Evolutionary conservation across 2,888 invertebrate species (phyloP).

Genomic region (Dorcus parallelipipedus): DNA sequence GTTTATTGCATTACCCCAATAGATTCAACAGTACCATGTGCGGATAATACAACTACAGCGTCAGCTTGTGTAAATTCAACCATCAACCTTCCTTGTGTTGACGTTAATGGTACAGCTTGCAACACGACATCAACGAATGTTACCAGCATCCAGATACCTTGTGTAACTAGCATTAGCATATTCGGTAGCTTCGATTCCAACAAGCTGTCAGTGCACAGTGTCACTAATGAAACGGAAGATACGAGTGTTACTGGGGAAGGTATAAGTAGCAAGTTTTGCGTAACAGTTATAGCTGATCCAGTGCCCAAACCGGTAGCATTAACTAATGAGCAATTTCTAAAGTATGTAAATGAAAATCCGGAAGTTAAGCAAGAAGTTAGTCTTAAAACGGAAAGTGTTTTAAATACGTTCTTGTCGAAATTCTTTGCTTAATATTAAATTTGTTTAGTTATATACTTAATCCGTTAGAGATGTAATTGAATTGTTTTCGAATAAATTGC

Average conservation of each 20-base stretch:
- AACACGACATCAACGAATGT: conserved; percentile 27
- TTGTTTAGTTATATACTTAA: neutral
- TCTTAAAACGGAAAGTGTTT: conserved; percentile 3
- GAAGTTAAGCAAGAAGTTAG: conserved; percentile 7
- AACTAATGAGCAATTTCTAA: conserved; percentile 8
- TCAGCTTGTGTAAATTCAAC: conserved; percentile 37
- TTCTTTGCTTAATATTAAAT: neutral
- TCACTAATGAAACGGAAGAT: neutral
- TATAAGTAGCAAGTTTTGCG: conserved; percentile 21
- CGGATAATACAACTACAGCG: conserved; percentile 25
- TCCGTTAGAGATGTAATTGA: neutral
- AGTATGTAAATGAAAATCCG: conserved; percentile 11
- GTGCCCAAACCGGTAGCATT: conserved; percentile 12
- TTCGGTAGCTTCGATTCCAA: conserved; percentile 20
- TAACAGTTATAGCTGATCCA: conserved; percentile 28
- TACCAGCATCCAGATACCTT: conserved; percentile 27
- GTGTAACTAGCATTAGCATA: conserved; percentile 25
- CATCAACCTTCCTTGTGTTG: conserved; percentile 37
- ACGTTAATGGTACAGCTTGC: conserved; percentile 37
- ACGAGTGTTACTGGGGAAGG: conserved; percentile 5
- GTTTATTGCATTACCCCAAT: conserved; percentile 45
- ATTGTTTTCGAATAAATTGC: too few species aligned
- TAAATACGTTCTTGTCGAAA: neutral
- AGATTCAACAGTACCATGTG: conserved; percentile 39
- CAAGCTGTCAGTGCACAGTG: conserved; percentile 5